Percentiles rank a stretch among this genome's conserved stretches.
Evolutionary conservation across 2,888 invertebrate species (phyloP).

Genomic region (Pyrocoelia pectoralis): DNA sequence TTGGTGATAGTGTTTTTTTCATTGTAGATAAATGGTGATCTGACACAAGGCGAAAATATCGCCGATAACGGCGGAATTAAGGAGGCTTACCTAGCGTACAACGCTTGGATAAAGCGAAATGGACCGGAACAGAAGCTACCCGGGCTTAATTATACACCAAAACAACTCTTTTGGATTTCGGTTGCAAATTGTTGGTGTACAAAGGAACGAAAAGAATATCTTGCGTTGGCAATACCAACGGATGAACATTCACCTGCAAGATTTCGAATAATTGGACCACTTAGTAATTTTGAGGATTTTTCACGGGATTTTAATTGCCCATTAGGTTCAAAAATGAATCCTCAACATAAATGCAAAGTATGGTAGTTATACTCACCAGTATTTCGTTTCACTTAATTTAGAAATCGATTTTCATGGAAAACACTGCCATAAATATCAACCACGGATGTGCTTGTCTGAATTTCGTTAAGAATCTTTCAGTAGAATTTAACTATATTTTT

Average conservation of each 20-base stretch:
- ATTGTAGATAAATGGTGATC: slow-evolving; percentile 85
- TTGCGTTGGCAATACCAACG: slow-evolving; percentile 77
- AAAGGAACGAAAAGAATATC: slow-evolving; percentile 67
- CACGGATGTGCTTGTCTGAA: too few species aligned
- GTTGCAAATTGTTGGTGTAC: slow-evolving; percentile 86
- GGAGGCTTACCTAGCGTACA: slow-evolving; percentile 61
- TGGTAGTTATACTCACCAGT: slow-evolving; percentile 60
- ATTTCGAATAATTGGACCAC: slow-evolving; percentile 65
- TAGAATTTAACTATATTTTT: too few species aligned
- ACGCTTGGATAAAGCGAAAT: slow-evolving; percentile 72
- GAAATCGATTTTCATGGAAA: background rate
- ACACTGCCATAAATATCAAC: background rate
- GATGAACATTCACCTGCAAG: slow-evolving; percentile 73
- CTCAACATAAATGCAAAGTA: slow-evolving; percentile 63
- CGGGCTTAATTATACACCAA: slow-evolving; percentile 72
- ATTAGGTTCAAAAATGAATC: slow-evolving; percentile 64
- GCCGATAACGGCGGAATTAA: slow-evolving; percentile 92
- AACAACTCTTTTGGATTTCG: slow-evolving; percentile 67
- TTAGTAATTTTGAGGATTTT: slow-evolving; percentile 66
- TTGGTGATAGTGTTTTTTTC: too few species aligned
- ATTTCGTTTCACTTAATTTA: background rate
- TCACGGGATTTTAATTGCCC: slow-evolving; percentile 65
- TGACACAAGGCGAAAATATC: slow-evolving; percentile 87
- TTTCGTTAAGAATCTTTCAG: too few species aligned
- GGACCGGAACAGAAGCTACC: slow-evolving; percentile 72